Base-by-base conservation (phyloP, 2,888 invertebrate species). In the Drosophila lacicola region DNA sequence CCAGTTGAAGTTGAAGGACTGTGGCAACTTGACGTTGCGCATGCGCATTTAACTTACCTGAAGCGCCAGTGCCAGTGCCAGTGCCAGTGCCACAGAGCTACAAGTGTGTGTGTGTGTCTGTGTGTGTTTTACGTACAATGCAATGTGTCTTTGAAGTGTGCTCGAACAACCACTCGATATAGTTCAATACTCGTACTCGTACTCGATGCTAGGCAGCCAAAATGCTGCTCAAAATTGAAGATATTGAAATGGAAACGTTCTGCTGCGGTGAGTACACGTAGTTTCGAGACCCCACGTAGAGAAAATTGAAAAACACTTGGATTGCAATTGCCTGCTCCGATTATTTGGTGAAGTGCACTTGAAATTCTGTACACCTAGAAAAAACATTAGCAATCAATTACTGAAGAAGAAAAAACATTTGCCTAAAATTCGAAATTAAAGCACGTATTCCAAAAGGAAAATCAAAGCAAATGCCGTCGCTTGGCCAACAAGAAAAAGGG, bases 191-290 rank as follows among this genome's bases (percentile, higher is more conserved):
- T 33, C 33, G 10, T 11, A 36, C 13, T 33, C 33, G 10, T 11
- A 9, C 6, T 36, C 4, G 2, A 21, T 4, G 19, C 41, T 2
- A 4, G 19, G n/a, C 17, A 45, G 11, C n/a, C 51, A 71, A 74
- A 57, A 84, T 84, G 83, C 49, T 75, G 58, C 80, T 84, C 68
- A 83, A 90, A 88, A 80, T 83, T 77, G 91, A 90, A 64, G 87
- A 88, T 66, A 90, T 90, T 58, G 92, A 92, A 85, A 80, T 91
- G 89, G 91, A 91, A 78, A 90, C 90, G 41, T 92, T 92, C 78
- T 91, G 91, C 69, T 91, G 91, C 83, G 92, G 91, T 91, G 77
- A 91, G 91, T 90, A 50, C 14, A 10, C 8, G 9, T 33, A 0
- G 34, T 10, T 4, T 19, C 44, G 11, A 34, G 53, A 67, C 64